phyloP scores from a whole-genome alignment of 2,797 vertebrate species.

The Acanthurus leucopareius region DNA sequence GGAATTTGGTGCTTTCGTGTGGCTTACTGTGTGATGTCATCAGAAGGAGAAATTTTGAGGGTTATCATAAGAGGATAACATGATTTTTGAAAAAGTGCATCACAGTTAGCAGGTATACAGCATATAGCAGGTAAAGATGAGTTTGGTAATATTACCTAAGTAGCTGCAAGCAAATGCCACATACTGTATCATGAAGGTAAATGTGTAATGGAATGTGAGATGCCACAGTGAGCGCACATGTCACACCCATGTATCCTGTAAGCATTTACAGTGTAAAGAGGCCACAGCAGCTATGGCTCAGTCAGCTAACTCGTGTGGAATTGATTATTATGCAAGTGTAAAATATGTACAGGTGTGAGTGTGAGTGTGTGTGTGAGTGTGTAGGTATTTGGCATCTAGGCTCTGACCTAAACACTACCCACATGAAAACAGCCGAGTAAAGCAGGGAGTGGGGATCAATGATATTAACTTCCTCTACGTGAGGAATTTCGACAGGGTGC shows the following conservation, averaged over 20 bases:
- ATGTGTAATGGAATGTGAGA: neutral
- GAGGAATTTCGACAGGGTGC: neutral
- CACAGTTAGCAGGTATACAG: neutral
- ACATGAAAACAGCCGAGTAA: neutral
- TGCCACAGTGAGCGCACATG: neutral
- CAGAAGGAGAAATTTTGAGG: neutral
- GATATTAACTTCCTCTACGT: neutral
- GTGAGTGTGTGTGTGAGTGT: too few relatives aligned
- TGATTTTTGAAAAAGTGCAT: constrained; percentile 5
- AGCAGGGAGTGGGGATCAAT: neutral
- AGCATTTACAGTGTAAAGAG: neutral
- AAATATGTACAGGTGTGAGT: neutral
- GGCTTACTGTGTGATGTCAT: neutral
- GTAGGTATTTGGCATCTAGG: neutral
- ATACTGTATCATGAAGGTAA: neutral
- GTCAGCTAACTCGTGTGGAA: neutral
- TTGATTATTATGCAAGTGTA: neutral
- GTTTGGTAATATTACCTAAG: too few relatives aligned
- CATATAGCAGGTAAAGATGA: too few relatives aligned
- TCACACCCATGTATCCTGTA: neutral
- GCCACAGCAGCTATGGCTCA: neutral
- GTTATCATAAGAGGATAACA: constrained; percentile 2
- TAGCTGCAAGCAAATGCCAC: neutral
- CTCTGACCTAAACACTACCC: neutral
- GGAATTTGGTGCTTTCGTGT: neutral